phyloP scores from a whole-genome alignment of 2,113 vertebrate species.

The Sarotherodon lohbergeri region DNA sequence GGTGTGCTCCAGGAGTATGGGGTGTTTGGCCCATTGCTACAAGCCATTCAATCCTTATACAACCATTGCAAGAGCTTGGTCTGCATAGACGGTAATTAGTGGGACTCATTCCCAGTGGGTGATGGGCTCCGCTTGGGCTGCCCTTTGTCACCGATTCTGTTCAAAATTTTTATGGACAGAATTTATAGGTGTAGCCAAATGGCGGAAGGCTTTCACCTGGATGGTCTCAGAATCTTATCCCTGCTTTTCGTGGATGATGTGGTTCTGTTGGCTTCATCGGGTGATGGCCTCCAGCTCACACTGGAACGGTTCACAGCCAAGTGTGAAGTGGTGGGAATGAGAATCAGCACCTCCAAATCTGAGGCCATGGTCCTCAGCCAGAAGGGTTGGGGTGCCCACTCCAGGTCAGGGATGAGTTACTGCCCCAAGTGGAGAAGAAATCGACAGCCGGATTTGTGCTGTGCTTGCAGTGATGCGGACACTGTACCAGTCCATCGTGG shows the following conservation, averaged over 20 bases:
- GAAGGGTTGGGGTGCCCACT: too few species aligned
- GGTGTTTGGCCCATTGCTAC: fast-evolving
- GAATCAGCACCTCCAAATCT: background rate
- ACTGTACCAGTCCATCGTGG: too few species aligned
- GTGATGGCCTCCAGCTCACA: background rate
- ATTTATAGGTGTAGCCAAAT: background rate
- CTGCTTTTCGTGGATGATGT: fast-evolving
- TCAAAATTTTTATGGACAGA: background rate
- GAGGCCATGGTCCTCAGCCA: too few species aligned
- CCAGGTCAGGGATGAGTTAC: too few species aligned
- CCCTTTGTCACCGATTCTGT: background rate
- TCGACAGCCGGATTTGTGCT: too few species aligned
- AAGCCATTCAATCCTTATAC: background rate
- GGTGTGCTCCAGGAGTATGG: background rate
- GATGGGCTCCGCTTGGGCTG: background rate
- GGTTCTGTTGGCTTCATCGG: background rate
- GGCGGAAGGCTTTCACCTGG: background rate
- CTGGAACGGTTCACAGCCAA: background rate
- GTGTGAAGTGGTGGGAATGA: background rate
- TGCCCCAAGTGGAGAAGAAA: too few species aligned
- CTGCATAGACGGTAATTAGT: background rate
- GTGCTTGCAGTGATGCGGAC: too few species aligned
- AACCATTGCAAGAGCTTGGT: background rate
- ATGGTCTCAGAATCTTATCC: background rate
- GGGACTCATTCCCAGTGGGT: background rate